These are phyloP conservation scores for Pyrrhopygopsis socrates DNA, from an alignment of 2,888 invertebrate genomes.

Conservation along the genomic window DNA sequence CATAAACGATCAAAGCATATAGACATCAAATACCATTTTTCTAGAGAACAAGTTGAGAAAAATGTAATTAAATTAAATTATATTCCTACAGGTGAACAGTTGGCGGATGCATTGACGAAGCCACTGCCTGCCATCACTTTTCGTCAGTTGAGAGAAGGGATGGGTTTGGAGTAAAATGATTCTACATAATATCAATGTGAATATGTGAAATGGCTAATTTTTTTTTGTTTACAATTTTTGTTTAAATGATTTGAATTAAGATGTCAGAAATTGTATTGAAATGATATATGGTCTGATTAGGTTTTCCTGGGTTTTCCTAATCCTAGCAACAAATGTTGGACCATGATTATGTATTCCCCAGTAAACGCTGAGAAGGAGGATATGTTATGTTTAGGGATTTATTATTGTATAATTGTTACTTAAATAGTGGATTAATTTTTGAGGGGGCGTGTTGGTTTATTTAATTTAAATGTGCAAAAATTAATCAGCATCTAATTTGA, in stretches of 20 bases:
- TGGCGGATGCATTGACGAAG: slow-evolving; percentile 60
- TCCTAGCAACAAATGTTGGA: slow-evolving; percentile 79
- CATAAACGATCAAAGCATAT: slow-evolving; percentile 87
- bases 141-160: slow-evolving; percentile 19
- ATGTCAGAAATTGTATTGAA: background rate
- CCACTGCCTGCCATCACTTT: slow-evolving; percentile 33
- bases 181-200: background rate
- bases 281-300: slow-evolving; percentile 61
- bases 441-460: slow-evolving; percentile 16
- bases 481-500: too few species aligned
- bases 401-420: background rate
- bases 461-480: too few species aligned
- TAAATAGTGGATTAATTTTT: slow-evolving; percentile 4
- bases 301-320: slow-evolving; percentile 73
- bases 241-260: background rate
- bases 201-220: too few species aligned
- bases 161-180: slow-evolving; percentile 12
- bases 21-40: slow-evolving; percentile 85
- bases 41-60: slow-evolving; percentile 71
- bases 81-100: slow-evolving; percentile 75
- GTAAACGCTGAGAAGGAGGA: slow-evolving; percentile 1
- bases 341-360: slow-evolving; percentile 46
- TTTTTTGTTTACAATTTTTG: background rate
- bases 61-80: slow-evolving; percentile 76
- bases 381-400: slow-evolving; percentile 4